Conservation (phyloP, 2,113 vertebrate species). For the Cyanoliseus patagonus region DNA sequence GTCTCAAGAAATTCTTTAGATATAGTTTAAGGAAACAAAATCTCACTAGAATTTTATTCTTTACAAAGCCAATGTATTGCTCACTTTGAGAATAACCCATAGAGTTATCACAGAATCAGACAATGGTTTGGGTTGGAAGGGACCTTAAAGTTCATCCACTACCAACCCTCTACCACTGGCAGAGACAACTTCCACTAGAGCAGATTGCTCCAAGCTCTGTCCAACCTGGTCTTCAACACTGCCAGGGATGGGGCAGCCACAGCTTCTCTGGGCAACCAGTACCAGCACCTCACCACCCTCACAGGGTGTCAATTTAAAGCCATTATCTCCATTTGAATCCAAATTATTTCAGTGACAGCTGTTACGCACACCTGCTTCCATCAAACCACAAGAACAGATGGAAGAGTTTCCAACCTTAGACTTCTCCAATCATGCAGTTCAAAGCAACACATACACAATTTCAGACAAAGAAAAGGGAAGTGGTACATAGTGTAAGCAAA, state of each 20-base stretch:
- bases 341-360: not conserved
- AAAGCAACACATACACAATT: not conserved
- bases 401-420: not conserved
- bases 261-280: not conserved
- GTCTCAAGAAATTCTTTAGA: not conserved
- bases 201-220: not conserved
- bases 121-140: not conserved
- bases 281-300: not conserved
- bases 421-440: slow-evolving; percentile 13
- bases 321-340: not conserved
- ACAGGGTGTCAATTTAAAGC: not conserved
- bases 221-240: not conserved
- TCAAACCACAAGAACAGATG: not conserved
- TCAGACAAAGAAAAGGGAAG: not conserved
- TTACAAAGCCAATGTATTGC: not conserved
- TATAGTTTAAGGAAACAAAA: not conserved
- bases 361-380: not conserved
- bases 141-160: not conserved
- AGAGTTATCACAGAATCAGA: not conserved
- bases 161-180: not conserved
- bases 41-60: not conserved
- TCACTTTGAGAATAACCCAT: not conserved
- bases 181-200: not conserved
- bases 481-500: not conserved
- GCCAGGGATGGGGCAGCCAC: not conserved